Percentiles rank a stretch among this genome's conserved stretches.
Evolutionary conservation across 2,888 invertebrate genomes (phyloP).

Genomic region (Leptogaster cylindrica): DNA sequence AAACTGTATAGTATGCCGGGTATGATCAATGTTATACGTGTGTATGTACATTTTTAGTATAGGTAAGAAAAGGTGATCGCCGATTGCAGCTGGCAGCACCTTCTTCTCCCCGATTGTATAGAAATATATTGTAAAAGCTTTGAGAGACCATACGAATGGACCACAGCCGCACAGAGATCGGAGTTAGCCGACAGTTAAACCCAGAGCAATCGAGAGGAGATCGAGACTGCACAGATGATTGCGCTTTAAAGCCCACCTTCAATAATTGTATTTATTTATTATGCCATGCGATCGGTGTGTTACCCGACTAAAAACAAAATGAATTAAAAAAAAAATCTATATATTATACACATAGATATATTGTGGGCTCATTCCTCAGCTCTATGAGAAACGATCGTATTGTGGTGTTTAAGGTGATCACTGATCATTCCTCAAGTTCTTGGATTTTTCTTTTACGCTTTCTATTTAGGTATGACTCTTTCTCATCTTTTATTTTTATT

Average conservation of each 20-base stretch:
- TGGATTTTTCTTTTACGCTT: constrained; percentile 34
- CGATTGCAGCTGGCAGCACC: constrained; percentile 38
- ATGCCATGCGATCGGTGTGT: constrained; percentile 28
- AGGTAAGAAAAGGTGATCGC: constrained; percentile 15
- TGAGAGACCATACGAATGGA: neutral
- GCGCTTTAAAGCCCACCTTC: constrained; percentile 35
- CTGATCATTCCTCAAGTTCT: constrained; percentile 38
- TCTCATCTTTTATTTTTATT: neutral
- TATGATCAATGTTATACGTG: constrained; percentile 5
- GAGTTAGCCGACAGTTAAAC: neutral
- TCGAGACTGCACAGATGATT: constrained; percentile 37
- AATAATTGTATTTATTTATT: constrained; percentile 40
- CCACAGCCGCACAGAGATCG: neutral
- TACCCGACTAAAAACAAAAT: neutral
- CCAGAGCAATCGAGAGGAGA: constrained; percentile 3
- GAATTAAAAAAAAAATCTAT: too few relatives aligned
- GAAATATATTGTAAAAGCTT: neutral
- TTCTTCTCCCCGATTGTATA: constrained; percentile 5
- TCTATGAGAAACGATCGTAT: constrained; percentile 28
- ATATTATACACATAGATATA: too few relatives aligned
- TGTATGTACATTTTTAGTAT: neutral
- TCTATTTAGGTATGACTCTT: constrained; percentile 20
- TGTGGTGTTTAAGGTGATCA: constrained; percentile 13
- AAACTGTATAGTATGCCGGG: constrained; percentile 18
- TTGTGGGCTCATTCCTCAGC: neutral